These are phyloP conservation scores for Drosophila paramelanica DNA, from an alignment of 2,888 invertebrate species.

Conservation along the genomic window DNA sequence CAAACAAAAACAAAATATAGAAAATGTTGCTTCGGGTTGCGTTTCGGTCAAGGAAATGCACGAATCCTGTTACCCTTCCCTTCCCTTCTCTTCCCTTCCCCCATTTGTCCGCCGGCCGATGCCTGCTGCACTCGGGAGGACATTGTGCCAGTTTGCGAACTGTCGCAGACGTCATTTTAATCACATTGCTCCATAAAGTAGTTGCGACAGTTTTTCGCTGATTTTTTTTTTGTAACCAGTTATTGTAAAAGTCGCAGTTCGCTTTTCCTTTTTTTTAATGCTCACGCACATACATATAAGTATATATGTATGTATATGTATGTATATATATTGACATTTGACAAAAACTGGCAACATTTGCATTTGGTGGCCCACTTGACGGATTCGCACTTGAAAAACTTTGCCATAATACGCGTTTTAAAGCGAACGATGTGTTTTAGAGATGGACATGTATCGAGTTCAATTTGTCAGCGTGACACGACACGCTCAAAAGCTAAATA, in stretches of 20 bases:
- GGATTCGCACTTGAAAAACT: slow-evolving; percentile 64
- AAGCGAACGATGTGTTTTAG: slow-evolving; percentile 38
- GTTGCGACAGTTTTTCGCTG: slow-evolving; percentile 30
- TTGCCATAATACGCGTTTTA: slow-evolving; percentile 38
- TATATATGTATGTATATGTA: neutral
- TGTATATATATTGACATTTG: slow-evolving; percentile 49
- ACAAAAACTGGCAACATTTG: slow-evolving; percentile 63
- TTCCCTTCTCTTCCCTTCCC: slow-evolving; percentile 4
- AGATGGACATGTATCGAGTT: slow-evolving; percentile 1
- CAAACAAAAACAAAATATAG: slow-evolving; percentile 21
- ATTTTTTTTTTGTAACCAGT: slow-evolving; percentile 18
- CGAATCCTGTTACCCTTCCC: slow-evolving; percentile 23
- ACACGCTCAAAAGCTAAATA: neutral
- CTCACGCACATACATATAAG: neutral
- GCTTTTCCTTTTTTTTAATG: slow-evolving; percentile 11
- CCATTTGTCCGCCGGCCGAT: neutral
- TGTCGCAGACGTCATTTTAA: slow-evolving; percentile 69
- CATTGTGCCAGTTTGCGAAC: slow-evolving; percentile 69
- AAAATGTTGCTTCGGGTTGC: slow-evolving; percentile 64
- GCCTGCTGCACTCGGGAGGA: slow-evolving; percentile 47
- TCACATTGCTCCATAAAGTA: slow-evolving; percentile 67
- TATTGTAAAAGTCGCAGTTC: slow-evolving; percentile 45
- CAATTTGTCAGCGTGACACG: neutral
- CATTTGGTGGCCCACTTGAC: slow-evolving; percentile 70
- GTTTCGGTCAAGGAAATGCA: slow-evolving; percentile 76